Evolutionary conservation across 2,888 invertebrate genomes (phyloP).

Genomic region (Melanophora roralis): DNA sequence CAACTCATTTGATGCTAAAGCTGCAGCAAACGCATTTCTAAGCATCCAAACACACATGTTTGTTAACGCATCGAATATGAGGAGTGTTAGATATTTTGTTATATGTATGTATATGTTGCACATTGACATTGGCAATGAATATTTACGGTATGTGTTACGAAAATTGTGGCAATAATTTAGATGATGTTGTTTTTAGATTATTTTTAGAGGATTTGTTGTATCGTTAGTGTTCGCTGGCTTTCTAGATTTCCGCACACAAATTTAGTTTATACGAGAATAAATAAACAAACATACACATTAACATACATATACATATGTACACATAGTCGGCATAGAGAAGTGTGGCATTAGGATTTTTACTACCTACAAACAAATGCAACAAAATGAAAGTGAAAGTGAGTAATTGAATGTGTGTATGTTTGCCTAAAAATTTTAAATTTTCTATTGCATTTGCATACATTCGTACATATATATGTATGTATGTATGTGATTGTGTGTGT

Average conservation of each 20-base stretch:
- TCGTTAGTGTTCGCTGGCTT: conserved; percentile 15
- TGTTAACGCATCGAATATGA: background rate
- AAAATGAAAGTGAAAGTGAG: conserved; percentile 22
- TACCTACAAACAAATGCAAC: background rate
- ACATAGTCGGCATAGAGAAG: background rate
- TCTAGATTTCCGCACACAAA: conserved; percentile 46
- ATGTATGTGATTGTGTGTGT: too few species aligned
- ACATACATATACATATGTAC: background rate
- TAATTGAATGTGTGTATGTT: conserved; percentile 11
- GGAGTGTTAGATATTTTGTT: conserved; percentile 1
- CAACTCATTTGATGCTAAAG: conserved; percentile 38
- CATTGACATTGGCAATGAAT: conserved; percentile 61
- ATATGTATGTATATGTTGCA: conserved; percentile 13
- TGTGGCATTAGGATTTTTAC: conserved; percentile 14
- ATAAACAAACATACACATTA: background rate
- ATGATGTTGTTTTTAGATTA: conserved; percentile 44
- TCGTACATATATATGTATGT: too few species aligned
- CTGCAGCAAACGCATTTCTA: conserved; percentile 23
- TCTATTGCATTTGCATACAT: too few species aligned
- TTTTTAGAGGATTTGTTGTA: conserved; percentile 39
- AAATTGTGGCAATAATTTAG: conserved; percentile 44
- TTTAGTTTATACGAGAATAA: background rate
- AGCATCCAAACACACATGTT: background rate
- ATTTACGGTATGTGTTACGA: conserved; percentile 38
- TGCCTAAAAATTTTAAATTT: conserved; percentile 3